Conservation (phyloP, 2,888 invertebrate species). For the Erynnis tages region DNA sequence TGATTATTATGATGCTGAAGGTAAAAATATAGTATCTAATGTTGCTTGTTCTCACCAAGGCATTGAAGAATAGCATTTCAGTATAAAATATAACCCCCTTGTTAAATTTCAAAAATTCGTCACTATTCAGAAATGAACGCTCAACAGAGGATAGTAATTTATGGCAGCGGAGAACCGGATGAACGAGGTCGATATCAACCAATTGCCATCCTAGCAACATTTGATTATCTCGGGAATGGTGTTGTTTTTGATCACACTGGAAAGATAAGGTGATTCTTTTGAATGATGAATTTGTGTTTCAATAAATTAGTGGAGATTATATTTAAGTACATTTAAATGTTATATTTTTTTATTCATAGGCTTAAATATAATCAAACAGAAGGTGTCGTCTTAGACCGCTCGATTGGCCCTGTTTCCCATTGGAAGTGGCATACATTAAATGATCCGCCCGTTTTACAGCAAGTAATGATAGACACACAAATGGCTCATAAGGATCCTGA, state of each 20-base stretch:
- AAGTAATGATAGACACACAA: slow-evolving; percentile 73
- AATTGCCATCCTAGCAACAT: slow-evolving; percentile 61
- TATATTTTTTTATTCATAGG: slow-evolving; percentile 37
- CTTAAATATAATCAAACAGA: slow-evolving; percentile 75
- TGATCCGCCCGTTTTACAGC: slow-evolving; percentile 69
- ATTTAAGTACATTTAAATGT: neutral
- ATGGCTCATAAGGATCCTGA: slow-evolving; percentile 63
- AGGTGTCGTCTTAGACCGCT: slow-evolving; percentile 66
- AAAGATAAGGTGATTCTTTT: slow-evolving; percentile 57
- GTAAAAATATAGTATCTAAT: slow-evolving; percentile 39
- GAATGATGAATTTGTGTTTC: neutral
- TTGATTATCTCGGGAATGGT: slow-evolving; percentile 70
- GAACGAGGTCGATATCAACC: slow-evolving; percentile 60
- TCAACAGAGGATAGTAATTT: slow-evolving; percentile 64
- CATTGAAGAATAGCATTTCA: no score
- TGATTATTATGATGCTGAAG: slow-evolving; percentile 70
- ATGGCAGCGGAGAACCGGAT: slow-evolving; percentile 65
- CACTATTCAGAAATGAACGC: slow-evolving; percentile 61
- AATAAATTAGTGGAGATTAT: no score
- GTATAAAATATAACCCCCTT: no score
- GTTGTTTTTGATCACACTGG: slow-evolving; percentile 70
- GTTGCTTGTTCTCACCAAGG: no score
- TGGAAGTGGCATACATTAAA: slow-evolving; percentile 77
- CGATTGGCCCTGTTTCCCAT: slow-evolving; percentile 64
- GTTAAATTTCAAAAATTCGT: no score